Evolutionary conservation across 1,140 invertebrate species (phyloP), one percentile per base, ranked within the genome.

Genomic region (Calycopis cecrops): DNA sequence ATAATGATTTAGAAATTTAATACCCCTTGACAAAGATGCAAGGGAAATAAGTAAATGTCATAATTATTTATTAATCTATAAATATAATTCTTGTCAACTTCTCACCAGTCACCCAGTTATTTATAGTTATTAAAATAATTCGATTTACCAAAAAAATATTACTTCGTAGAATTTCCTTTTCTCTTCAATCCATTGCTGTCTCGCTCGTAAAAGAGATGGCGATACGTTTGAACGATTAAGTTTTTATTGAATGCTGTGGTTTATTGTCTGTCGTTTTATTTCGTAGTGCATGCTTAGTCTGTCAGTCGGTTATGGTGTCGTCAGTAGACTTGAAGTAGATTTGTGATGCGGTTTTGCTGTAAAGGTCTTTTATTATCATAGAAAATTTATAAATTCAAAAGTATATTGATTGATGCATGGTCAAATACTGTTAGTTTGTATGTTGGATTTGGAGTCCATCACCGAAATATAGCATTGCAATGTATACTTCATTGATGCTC

Each of bases 251-350:
- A 42, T 14, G 37, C 18, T 38, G n/a, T 49, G 11, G 48, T 11
- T 38, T 52, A 51, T 33, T 35, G n/a, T 55, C 51, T 54, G 54
- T 58, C 21, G 21, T 28, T 28, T 28, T 28, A 28, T 28, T 28
- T 28, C 21, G 71, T 84, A 84, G 79, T 85, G 82, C 82, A 85
- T 85, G 82, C 59, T 73, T 84, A 85, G 79, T 67, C 68, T 66
- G 66, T 58, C 66, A 73, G 78, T 73, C 70, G 83, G 83, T 85
- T 86, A 79, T 86, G 83, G 83, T 86, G 78, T 79, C 66, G 69
- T 42, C 55, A 67, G 63, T 67, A 61, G 55, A 50, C 12, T 55
- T 66, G 62, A 60, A 61, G 79, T 85, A 85, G 79, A 75, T 71
- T 70, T 84, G 75, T 76, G 73, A 85, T 84, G 77, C 78, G 75